Evolutionary conservation across 2,113 vertebrate genomes (phyloP).

Genomic region (Aythya baeri): DNA sequence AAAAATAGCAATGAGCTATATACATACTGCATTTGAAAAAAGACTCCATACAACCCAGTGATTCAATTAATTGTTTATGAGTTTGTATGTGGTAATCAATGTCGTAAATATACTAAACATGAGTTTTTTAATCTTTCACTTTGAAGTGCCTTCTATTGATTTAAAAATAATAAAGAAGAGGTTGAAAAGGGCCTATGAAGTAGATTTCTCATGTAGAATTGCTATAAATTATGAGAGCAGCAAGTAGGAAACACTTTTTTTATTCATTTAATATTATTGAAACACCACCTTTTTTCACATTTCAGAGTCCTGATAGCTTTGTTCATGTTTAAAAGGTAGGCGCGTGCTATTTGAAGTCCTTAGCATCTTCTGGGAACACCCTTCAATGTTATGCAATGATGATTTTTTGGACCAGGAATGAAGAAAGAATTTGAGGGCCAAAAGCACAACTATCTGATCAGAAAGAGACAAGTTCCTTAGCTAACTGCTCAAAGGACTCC

Average conservation of each 20-base stretch:
- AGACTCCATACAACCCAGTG: not conserved
- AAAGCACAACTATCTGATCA: fast-evolving
- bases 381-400: not conserved
- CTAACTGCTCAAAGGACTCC: not conserved
- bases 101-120: not conserved
- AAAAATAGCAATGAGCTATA: not conserved
- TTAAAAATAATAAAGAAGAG: not conserved
- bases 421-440: not conserved
- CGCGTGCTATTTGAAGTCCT: not conserved
- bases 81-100: not conserved
- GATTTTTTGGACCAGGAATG: not conserved
- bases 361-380: not conserved
- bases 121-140: not conserved
- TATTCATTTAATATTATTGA: not conserved
- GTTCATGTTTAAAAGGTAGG: not conserved
- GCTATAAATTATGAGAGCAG: not conserved
- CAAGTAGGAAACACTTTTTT: not conserved
- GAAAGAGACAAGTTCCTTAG: not conserved
- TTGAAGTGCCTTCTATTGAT: not conserved
- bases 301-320: not conserved
- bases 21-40: not conserved
- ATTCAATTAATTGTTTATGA: not conserved
- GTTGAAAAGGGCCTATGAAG: not conserved
- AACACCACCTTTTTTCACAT: not conserved
- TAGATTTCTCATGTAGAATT: not conserved